Conservation (phyloP, 2,113 vertebrate genomes). For the Podocnemis expansa region DNA sequence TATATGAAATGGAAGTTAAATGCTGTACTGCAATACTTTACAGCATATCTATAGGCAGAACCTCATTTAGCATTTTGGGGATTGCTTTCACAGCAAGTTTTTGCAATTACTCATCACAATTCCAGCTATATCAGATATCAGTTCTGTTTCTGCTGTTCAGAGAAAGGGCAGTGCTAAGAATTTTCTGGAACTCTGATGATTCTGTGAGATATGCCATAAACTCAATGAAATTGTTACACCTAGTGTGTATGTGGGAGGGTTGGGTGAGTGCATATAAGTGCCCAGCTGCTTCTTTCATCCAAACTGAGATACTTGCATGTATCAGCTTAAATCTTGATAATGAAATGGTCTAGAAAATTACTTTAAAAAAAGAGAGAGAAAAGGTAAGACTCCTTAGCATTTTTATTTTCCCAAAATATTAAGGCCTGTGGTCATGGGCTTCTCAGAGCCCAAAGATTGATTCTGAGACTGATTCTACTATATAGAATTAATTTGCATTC, state of each 20-base stretch:
- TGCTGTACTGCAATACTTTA: neutral
- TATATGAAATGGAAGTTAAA: neutral
- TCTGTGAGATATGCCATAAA: neutral
- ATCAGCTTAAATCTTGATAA: neutral
- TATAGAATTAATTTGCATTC: fast-evolving
- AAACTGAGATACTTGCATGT: neutral
- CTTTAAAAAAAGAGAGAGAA: neutral
- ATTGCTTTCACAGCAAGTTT: neutral
- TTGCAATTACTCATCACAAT: neutral
- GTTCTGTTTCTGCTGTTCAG: neutral
- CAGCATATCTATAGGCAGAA: neutral
- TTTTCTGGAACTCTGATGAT: neutral
- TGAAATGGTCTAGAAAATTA: neutral
- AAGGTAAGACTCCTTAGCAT: fast-evolving
- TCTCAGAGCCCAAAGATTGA: fast-evolving
- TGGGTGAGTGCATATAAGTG: neutral
- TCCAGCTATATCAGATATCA: neutral
- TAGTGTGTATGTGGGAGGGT: neutral
- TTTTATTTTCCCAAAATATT: neutral
- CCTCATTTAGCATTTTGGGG: neutral
- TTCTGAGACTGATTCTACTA: fast-evolving
- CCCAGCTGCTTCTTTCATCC: fast-evolving
- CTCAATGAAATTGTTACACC: neutral
- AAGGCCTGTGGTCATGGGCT: neutral
- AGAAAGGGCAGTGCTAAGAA: neutral